phyloP scores from a whole-genome alignment of 2,113 vertebrate species.

The Zosterops hypoxanthus region DNA sequence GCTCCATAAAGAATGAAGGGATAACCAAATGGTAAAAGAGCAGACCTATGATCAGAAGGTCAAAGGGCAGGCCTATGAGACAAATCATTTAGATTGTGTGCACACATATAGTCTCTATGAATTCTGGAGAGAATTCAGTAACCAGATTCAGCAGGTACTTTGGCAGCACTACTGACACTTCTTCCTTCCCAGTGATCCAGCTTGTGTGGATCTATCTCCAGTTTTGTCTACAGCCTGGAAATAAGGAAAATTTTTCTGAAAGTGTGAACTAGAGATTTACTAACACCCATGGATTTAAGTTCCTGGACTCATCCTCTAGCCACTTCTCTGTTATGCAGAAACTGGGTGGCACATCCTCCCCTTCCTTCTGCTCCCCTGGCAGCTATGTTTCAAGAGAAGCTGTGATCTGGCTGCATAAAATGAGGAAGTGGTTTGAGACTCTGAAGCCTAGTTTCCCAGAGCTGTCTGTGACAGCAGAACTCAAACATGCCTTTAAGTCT shows the following conservation, averaged over 20 bases:
- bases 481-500: not conserved
- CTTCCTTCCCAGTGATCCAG: not conserved
- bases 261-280: not conserved
- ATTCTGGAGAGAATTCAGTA: not conserved
- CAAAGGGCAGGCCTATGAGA: not conserved
- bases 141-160: not conserved
- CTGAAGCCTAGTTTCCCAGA: not conserved
- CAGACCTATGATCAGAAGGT: not conserved
- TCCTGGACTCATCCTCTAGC: not conserved
- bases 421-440: not conserved
- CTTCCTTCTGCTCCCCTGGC: not conserved
- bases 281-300: not conserved
- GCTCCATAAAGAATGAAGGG: not conserved
- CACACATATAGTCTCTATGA: not conserved
- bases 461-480: not conserved
- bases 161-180: not conserved
- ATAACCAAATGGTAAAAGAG: not conserved
- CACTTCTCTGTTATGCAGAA: not conserved
- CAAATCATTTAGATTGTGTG: not conserved
- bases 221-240: slow-evolving; percentile 13
- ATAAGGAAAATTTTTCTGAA: not conserved
- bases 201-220: not conserved
- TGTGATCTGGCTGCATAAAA: not conserved
- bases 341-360: not conserved
- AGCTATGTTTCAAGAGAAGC: not conserved